Base-by-base conservation (phyloP, 1,140 invertebrate genomes). In the Heliconius hermathena region DNA sequence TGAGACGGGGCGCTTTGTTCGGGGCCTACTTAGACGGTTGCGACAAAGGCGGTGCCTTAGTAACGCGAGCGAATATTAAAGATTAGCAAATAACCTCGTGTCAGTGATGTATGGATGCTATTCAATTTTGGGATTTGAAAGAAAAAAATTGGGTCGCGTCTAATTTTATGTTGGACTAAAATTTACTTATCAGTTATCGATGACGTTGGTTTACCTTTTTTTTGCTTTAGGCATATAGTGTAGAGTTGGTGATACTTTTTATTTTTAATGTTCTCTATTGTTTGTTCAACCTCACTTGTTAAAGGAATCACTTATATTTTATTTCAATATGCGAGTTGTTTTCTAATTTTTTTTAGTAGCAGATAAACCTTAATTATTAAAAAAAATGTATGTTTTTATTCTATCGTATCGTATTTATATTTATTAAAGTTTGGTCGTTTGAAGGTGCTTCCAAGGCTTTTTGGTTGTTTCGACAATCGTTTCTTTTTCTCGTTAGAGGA, bases 1-100 rank as follows among this genome's bases (percentile, higher is more conserved):
- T 83, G 80, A 82, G 78, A 71, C 76, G 82, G 81, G 77, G 71
- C 76, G 82, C 85, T 87, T 87, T 85, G 84, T 84, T 84, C 83
- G 81, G 78, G 77, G 81, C 84, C 82, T 84, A 85, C 82, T 84
- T 87, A 85, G 84, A 79, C 29, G 29, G 33, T 54, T 72, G 80
- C 52, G 73, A 81, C 80, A 77, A 81, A 81, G 73, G 36, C 41
- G 74, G 76, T 71, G 52, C 49, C 38, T 76, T 36, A 74, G 74
- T 72, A 73, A 73, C 66, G 29, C 70, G 71, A 36, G 73, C 20
- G 78, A 77, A 77, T 74, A 81, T 71, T 54, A 57, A 77, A 74
- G 33, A 71, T 52, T 70, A 76, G 66, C 57, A 11, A 71, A 72
- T 49, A 52, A 72, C 71, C 29, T 33, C 29, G 20, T 72, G 71